Evolutionary conservation across 2,888 invertebrate genomes (phyloP), one percentile per base, ranked within the genome.

Genomic region (Dascillus cervinus): DNA sequence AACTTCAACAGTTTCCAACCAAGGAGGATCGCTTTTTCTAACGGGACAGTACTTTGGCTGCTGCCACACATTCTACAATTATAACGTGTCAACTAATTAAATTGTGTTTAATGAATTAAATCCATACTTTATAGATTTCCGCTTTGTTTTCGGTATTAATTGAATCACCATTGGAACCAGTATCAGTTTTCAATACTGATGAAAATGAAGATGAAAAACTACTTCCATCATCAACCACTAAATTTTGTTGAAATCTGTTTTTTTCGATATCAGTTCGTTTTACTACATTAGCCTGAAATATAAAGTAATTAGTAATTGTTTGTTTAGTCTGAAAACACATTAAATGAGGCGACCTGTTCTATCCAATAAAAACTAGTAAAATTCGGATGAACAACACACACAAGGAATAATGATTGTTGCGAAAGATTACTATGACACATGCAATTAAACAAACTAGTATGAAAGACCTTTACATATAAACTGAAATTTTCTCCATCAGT

Each of bases 121-220:
- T 17, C 17, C 50, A 55, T 52, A 62, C 61, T 37, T 56, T 53
- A 37, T 58, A 51, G 37, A 38, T 44, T 21, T 39, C 46, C 3
- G 50, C 52, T 32, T 50, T 55, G 31, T 44, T 53, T 19, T 60
- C 56, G 12, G 48, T 43, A 13, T 47, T 50, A 26, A 47, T 57
- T 2, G 55, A 57, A 32, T 62, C 64, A 29, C 65, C 65, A 31
- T 64, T 65, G 22, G 65, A 66, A 3, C 60, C 61, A 9, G 63
- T 73, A 31, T 80, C 80, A 0, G 77, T 81, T 60, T 75, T 79
- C 29, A 80, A 70, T 50, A 80, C 78, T 1, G 80, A 81, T 0
- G 80, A 81, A 56, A 79, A 79, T 46, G 78, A 79, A 0, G 79
- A 81, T 0, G 81, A 81, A 46, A 70, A 73, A 53, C 76, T 79